Evolutionary conservation across 2,797 vertebrate genomes (phyloP), one percentile per base, ranked within the genome.

Genomic region (Setipinna tenuifilis): DNA sequence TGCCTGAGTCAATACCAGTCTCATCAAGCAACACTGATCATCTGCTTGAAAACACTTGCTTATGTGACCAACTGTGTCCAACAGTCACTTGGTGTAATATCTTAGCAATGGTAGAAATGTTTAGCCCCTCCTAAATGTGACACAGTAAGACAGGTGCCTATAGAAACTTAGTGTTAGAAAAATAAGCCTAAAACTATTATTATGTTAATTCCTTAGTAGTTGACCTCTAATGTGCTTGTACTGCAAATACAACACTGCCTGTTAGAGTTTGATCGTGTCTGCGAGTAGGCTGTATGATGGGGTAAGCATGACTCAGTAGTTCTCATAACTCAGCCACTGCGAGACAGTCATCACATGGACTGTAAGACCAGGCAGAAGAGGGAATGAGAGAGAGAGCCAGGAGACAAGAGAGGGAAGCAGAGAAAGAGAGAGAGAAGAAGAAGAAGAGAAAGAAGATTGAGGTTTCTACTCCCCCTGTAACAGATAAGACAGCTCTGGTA

Each of bases 401-500:
- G 35, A 41, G 35, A 78, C 71, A 78, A 78, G 68, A 59, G 58
- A 71, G 28, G 28, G 28, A 28, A 31, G 28, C 65, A 71, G 65
- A 71, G 28, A 25, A 75, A 16, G 25, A 11, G 31, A 31, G 28
- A 92, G 41, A 92, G 95, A 95, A 95, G 96, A 96, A 94, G 95
- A 95, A 95, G 96, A 94, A 75, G 31, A 78, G 21, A 82, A 80
- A 93, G 95, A 96, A 95, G 96, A 96, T 93, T 92, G 96, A 97
- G 97, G 96, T 96, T 94, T 96, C 96, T 95, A 94, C 95, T 96
- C 96, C 96, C 96, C 95, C 95, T 94, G 96, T 93, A 97, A 96
- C 96, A 98, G 98, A 99, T 98, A 99, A 98, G 96, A 97, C 96
- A 95, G 95, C 97, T 96, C 96, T 89, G 93, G 98, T 99, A 99